phyloP scores from a whole-genome alignment of 2,113 vertebrate genomes.

The Orycteropus afer region DNA sequence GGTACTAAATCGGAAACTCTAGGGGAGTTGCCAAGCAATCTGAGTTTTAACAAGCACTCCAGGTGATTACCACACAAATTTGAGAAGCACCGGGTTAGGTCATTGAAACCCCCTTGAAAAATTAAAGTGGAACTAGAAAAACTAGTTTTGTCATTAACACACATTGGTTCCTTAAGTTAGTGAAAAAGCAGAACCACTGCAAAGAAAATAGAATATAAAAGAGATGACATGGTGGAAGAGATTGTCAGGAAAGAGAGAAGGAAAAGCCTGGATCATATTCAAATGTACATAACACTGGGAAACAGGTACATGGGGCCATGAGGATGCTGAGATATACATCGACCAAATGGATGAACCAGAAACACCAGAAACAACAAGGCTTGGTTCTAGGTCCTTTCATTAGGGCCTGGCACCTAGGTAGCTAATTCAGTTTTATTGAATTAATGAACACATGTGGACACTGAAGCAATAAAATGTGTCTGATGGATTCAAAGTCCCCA shows the following conservation, averaged over 20 bases:
- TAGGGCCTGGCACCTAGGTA: not conserved
- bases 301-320: not conserved
- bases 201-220: not conserved
- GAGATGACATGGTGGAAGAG: not conserved
- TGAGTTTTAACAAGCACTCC: not conserved
- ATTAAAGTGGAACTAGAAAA: conserved; percentile 41
- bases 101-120: conserved; percentile 11
- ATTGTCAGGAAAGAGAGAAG: not conserved
- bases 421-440: not conserved
- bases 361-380: not conserved
- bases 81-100: not conserved
- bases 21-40: not conserved
- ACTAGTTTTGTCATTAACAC: not conserved
- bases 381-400: not conserved
- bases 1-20: not conserved
- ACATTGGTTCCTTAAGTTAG: conserved; percentile 32
- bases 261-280: not conserved
- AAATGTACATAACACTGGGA: not conserved
- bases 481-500: not conserved
- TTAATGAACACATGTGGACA: not conserved
- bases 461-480: not conserved
- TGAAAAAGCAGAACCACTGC: not conserved
- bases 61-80: not conserved
- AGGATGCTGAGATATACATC: not conserved
- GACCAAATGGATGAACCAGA: not conserved